Conservation (phyloP, 2,888 invertebrate genomes). For the Standfussiana lucernea region DNA sequence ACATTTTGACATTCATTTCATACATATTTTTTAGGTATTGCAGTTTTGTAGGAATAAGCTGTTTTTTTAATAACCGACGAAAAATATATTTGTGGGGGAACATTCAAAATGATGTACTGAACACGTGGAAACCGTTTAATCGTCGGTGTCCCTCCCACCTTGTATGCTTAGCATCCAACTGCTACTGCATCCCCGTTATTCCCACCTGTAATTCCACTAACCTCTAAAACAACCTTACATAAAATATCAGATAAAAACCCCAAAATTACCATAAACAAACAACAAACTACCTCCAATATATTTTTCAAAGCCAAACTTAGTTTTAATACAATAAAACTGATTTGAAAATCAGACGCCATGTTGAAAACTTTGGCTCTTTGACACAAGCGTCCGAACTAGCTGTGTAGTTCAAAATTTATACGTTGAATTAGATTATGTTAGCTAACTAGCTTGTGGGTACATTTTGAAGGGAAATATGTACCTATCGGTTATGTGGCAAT, state of each 20-base stretch:
- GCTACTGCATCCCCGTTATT: neutral
- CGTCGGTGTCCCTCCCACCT: no score
- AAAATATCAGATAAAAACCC: neutral
- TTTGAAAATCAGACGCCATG: slow-evolving; percentile 57
- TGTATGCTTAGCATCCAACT: neutral
- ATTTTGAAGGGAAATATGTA: slow-evolving; percentile 15
- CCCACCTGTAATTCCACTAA: neutral
- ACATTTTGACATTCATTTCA: no score
- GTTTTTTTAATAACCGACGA: no score
- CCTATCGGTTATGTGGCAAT: slow-evolving; percentile 28
- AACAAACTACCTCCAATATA: slow-evolving; percentile 17
- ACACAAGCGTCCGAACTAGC: slow-evolving; percentile 31
- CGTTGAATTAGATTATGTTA: slow-evolving; percentile 51
- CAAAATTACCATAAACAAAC: neutral
- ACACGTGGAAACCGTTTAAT: no score
- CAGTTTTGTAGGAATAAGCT: no score
- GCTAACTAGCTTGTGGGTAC: neutral
- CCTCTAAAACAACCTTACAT: neutral
- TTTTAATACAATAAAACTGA: slow-evolving; percentile 57
- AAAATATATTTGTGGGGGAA: no score
- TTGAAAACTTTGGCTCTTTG: slow-evolving; percentile 48
- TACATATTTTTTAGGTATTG: no score
- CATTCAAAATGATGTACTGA: no score
- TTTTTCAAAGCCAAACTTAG: slow-evolving; percentile 51
- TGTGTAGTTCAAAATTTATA: slow-evolving; percentile 42